These are phyloP conservation scores for Idaea biselata DNA, from an alignment of 2,888 invertebrate species.

Conservation along the genomic window DNA sequence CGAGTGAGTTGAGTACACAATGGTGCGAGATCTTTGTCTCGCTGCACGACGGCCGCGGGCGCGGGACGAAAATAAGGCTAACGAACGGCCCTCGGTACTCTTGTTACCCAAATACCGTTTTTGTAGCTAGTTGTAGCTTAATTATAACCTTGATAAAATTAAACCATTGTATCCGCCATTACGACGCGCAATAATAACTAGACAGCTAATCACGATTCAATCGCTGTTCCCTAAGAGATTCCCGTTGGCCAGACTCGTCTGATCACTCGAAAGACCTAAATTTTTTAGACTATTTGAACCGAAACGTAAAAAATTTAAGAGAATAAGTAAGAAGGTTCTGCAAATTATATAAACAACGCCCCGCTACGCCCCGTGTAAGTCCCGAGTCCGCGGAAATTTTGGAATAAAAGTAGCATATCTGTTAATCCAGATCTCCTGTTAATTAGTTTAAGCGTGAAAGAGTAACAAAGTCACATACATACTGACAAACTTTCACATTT, in stretches of 20 bases:
- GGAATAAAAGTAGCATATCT: too few relatives aligned
- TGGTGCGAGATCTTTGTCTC: conserved; percentile 70
- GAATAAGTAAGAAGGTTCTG: too few relatives aligned
- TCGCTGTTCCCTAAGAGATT: background rate
- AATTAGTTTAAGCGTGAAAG: too few relatives aligned
- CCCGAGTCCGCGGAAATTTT: too few relatives aligned
- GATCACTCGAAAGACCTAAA: too few relatives aligned
- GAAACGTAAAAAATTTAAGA: too few relatives aligned
- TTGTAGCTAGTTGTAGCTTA: conserved; percentile 10
- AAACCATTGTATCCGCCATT: background rate
- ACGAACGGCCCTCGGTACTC: conserved; percentile 56
- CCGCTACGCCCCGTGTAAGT: too few relatives aligned
- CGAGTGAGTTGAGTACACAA: conserved; percentile 63
- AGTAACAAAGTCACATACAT: too few relatives aligned
- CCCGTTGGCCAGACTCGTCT: background rate
- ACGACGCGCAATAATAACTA: background rate
- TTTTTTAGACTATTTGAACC: too few relatives aligned
- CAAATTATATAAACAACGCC: too few relatives aligned
- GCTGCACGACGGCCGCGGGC: conserved; percentile 47
- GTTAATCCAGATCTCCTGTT: too few relatives aligned
- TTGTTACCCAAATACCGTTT: conserved; percentile 55
- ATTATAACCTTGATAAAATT: background rate
- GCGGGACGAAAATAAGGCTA: conserved; percentile 65
- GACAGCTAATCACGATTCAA: background rate
- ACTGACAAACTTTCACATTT: too few relatives aligned